Base-by-base conservation (phyloP, 2,797 vertebrate species). In the Aselliscus stoliczkanus region DNA sequence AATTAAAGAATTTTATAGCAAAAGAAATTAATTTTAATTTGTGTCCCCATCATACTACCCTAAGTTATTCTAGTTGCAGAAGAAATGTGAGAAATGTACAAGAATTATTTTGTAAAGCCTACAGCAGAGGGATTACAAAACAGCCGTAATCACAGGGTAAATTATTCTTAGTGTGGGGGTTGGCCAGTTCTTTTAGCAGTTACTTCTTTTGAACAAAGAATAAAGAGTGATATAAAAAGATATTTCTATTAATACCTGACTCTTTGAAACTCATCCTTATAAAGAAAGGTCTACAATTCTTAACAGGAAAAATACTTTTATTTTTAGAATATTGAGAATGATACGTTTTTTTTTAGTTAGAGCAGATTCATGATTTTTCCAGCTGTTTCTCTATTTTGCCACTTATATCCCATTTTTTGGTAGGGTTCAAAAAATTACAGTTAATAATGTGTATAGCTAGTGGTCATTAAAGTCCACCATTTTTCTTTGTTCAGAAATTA, bases 191-290 rank as follows among this genome's bases (percentile, higher is more conserved):
- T 60, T 94, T 79, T 54, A 37, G 52, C 95, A 75, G 72, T 90
- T 60, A 29, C 50, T 86, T 94, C 70, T 88, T 88, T 84, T 76
- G 39, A 96, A 54, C 29, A 91, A 93, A 87, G 72, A 85, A 90
- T 95, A 47, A 93, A 91, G 83, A 88, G 7, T 96, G 37, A 85
- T 62, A 77, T 90, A 42, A 91, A 93, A 96, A 95, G 82, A 85
- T 80, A 70, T 84, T 95, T 92, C 82, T 95, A 29, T 92, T 95
- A 90, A 72, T 93, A 94, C 52, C 84, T 62, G n/a, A 85, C 56
- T 80, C 42, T 88, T 60, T 94, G 70, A 92, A 93, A 76, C n/a
- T 88, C 73, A 47, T 62, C 18, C 50, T 67, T 77, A 62, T 90
- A 92, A 82, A 80, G 47, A 88, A 93, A 90, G 25, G 17, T 77